phyloP scores from a whole-genome alignment of 1,140 invertebrate species.

The Drosophila bipectinata region DNA sequence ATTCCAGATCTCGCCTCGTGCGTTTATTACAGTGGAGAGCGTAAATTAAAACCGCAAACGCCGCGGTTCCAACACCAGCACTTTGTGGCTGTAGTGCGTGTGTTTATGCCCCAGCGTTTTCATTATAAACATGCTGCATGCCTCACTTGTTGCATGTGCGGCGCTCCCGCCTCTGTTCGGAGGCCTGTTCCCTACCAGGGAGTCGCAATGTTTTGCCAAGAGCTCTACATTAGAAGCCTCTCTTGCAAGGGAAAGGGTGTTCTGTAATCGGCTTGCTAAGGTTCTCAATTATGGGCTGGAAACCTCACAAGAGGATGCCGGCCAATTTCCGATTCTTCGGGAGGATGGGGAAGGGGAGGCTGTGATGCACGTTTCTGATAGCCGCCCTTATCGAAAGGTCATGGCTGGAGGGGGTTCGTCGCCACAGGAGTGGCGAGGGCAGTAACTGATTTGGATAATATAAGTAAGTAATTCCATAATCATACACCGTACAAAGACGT shows the following conservation, averaged over 20 bases:
- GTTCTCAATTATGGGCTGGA: not conserved
- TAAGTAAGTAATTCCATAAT: not conserved
- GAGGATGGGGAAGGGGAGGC: not conserved
- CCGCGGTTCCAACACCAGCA: conserved; percentile 3
- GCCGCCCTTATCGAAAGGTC: conserved; percentile 23
- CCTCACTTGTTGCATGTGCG: conserved; percentile 29
- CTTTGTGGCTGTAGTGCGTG: not conserved
- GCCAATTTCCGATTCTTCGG: not conserved
- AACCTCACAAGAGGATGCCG: conserved; percentile 1
- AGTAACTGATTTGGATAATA: conserved; percentile 12
- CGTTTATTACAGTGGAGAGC: conserved; percentile 3
- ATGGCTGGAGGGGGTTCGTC: conserved; percentile 20
- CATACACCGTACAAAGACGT: conserved; percentile 2
- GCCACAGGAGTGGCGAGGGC: conserved; percentile 4
- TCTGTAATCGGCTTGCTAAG: not conserved
- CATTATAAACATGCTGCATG: conserved; percentile 15
- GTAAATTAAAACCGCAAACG: conserved; percentile 35
- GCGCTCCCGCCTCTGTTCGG: conserved; percentile 1
- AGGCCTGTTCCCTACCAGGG: not conserved
- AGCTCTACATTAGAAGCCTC: too few species aligned
- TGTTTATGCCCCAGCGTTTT: not conserved
- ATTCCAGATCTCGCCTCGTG: not conserved
- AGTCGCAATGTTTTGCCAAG: not conserved
- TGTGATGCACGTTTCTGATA: not conserved
- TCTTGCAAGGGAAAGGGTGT: not conserved